Evolutionary conservation across 2,113 vertebrate species (phyloP), one percentile per base, ranked within the genome.

Genomic region (Sylvilagus bachmani): DNA sequence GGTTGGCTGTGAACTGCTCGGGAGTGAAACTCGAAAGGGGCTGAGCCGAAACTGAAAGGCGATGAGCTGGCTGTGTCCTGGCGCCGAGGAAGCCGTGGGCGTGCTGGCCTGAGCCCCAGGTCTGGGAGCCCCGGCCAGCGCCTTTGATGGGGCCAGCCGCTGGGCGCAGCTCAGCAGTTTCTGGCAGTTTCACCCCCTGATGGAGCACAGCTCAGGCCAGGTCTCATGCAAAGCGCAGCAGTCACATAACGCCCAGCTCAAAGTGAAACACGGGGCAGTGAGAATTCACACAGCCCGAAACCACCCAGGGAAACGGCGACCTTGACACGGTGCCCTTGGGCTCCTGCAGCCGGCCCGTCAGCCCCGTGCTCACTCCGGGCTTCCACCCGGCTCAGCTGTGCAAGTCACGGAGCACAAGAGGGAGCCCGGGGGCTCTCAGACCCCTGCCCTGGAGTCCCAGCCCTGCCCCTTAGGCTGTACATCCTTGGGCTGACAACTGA

Each of bases 281-380:
- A 69, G 89, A 66, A 91, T 96, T 97, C 97, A 95, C 96, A 96
- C 96, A 95, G 95, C 90, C 86, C 27, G 97, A 97, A 97, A 97
- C 96, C 93, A 55, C 36, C 0, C 0, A 64, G 55, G 21, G 67
- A 5, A 36, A 17, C 9, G 21, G 19, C 31, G 87, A n/a, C 31
- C 2, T 6, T 24, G 0, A 4, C 3, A 16, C 10, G 21, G 3
- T 6, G 51, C 58, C 69, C 67, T 78, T 33, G 31, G 11, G 38
- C 85, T 70, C 77, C 24, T 51, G 80, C 1, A 6, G 3, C 2
- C 49, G 25, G 73, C 38, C 36, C 67, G 33, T 12, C 12, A 19
- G 3, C 38, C 86, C 67, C 51, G 1, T 0, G 1, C 21, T 4
- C 25, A 5, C 21, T 12, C 5, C 19, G 22, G 36, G 16, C 22